Base-by-base conservation (phyloP, 1,140 invertebrate genomes). In the Holcopasites calliopsidis region DNA sequence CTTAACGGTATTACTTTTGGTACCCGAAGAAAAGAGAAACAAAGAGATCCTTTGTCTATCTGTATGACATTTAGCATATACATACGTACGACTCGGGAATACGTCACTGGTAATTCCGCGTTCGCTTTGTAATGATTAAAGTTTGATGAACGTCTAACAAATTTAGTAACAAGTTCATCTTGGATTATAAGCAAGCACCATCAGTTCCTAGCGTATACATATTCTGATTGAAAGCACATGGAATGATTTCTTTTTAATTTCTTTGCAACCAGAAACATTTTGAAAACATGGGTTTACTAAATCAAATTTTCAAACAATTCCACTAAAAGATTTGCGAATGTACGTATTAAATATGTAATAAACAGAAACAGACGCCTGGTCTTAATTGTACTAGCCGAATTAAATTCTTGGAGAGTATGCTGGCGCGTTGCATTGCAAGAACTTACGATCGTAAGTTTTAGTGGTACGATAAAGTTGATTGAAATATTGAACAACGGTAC, bases 141-240 rank as follows among this genome's bases (percentile, higher is more conserved):
- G 52, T 55, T 57, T 49, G 13, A 55, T 44, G 50, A 42, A 55
- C 26, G 6, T 35, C 35, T 68, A 68, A 52, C 49, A 64, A 49
- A 64, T 54, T 54, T 68, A 42, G 26, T 42, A 69, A 55, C 50
- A 57, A 40, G 26, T 57, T 44, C n/a, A 1, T 55, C n/a, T 42
- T 38, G 38, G 38, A 55, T 69, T 69, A 33, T 44, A 57, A 69
- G 28, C n/a, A 65, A 18, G 28, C 49, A 23, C n/a, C n/a, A 16
- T 64, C 18, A 21, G n/a, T 31, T 33, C 18, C 26, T 28, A 69
- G 42, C 26, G 18, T 10, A 31, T 23, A 38, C 11, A 28, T 28
- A 18, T 16, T 60, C 7, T 26, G 26, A 60, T 58, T 58, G n/a
- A n/a, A 21, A 58, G 11, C 31, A 13, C 18, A 8, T 7, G 8